A percentile compares a stretch with the other conserved stretches of the same genome.
Conservation (phyloP, 2,888 invertebrate genomes). For the Metacarcinus magister region DNA sequence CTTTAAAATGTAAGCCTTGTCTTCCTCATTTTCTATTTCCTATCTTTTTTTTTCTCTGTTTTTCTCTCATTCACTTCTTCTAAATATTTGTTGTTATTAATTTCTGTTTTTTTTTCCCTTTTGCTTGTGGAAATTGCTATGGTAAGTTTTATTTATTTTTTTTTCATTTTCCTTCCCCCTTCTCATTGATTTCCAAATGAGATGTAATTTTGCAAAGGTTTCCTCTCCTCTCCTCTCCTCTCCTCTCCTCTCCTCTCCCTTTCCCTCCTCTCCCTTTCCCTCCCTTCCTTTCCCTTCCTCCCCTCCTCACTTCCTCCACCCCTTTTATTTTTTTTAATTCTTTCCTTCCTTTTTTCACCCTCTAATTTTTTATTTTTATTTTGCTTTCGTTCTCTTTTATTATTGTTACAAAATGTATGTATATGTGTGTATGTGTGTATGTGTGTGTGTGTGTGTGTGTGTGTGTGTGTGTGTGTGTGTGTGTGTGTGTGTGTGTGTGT, state of each 20-base stretch:
- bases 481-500: too few species aligned
- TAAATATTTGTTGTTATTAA: too few species aligned
- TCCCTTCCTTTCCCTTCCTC: not conserved
- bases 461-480: slow-evolving; percentile 41
- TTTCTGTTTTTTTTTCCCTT: not conserved
- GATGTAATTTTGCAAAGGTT: not conserved
- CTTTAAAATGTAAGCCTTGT: not conserved
- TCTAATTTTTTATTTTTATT: not conserved
- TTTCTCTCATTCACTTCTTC: not conserved
- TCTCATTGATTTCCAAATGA: not conserved
- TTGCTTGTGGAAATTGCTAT: not conserved
- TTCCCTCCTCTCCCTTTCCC: not conserved
- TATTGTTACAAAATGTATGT: not conserved
- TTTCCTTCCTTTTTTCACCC: not conserved
- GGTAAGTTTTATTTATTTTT: too few species aligned
- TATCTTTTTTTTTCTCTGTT: not conserved
- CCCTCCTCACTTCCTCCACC: not conserved
- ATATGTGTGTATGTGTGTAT: not conserved
- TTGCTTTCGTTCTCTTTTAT: not conserved
- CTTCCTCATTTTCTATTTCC: not conserved
- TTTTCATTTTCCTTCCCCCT: not conserved
- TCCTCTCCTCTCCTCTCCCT: not conserved
- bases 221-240: not conserved
- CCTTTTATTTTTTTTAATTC: not conserved
- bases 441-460: slow-evolving; percentile 42